Evolutionary conservation across 2,888 invertebrate species (phyloP).

Genomic region (Spilarctia lutea): DNA sequence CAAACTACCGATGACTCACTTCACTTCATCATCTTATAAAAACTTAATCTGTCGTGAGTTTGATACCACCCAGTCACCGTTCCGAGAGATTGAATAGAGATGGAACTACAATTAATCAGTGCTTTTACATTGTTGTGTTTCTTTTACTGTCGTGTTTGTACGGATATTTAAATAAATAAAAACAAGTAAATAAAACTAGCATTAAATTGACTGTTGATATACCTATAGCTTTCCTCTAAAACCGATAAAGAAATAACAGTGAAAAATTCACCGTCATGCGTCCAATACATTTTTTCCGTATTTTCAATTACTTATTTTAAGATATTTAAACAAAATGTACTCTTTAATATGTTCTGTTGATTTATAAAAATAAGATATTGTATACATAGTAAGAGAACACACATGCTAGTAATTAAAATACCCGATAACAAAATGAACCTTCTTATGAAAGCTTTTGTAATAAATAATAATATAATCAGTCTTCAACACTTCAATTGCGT

Average conservation of each 20-base stretch:
- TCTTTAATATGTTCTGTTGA: too few relatives aligned
- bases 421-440: not conserved
- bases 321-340: too few relatives aligned
- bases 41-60: not conserved
- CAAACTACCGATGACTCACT: conserved; percentile 6
- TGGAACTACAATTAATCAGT: not conserved
- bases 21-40: not conserved
- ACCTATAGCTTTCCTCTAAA: too few relatives aligned
- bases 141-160: not conserved
- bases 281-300: too few relatives aligned
- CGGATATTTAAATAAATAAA: too few relatives aligned
- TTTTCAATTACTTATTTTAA: too few relatives aligned
- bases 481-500: not conserved
- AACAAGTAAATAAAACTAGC: too few relatives aligned
- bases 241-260: too few relatives aligned
- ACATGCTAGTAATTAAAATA: not conserved
- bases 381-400: too few relatives aligned
- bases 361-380: too few relatives aligned
- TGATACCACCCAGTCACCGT: conserved; percentile 1
- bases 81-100: not conserved
- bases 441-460: not conserved
- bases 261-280: too few relatives aligned
- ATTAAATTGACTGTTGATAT: too few relatives aligned
- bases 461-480: not conserved
- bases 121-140: not conserved